phyloP scores from a whole-genome alignment of 2,113 vertebrate genomes.

The Channa maculata region DNA sequence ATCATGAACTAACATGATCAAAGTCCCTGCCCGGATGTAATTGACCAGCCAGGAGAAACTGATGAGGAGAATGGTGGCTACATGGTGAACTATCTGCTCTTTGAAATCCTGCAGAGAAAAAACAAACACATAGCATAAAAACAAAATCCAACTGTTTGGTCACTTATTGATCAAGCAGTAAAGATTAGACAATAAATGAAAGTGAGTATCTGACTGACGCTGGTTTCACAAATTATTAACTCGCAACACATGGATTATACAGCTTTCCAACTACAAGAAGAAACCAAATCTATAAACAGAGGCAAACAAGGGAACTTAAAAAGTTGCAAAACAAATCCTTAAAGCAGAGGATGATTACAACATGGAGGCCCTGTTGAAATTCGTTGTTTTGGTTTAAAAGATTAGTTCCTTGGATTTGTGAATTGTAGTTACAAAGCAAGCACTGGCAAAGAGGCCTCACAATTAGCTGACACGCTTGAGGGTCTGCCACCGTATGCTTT shows the following conservation, averaged over 20 bases:
- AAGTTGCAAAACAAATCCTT: conserved; percentile 19
- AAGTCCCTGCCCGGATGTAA: conserved; percentile 92
- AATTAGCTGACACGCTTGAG: conserved; percentile 11
- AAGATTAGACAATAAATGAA: conserved; percentile 51
- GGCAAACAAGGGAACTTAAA: neutral
- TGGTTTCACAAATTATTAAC: conserved; percentile 64
- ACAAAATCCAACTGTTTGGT: conserved; percentile 17
- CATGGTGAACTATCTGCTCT: conserved; percentile 94
- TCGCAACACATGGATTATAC: neutral
- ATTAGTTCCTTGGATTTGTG: conserved; percentile 28
- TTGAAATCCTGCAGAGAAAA: conserved; percentile 89
- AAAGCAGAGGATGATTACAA: conserved; percentile 12
- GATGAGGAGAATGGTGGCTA: conserved; percentile 92
- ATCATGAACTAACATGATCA: conserved; percentile 95
- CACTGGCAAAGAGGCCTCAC: neutral
- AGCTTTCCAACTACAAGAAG: neutral
- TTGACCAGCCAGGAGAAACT: conserved; percentile 96
- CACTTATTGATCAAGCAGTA: conserved; percentile 60
- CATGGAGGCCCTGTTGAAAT: conserved; percentile 13
- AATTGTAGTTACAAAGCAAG: conserved; percentile 29
- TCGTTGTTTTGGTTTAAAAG: conserved; percentile 34
- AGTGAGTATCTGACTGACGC: neutral
- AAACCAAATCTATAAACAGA: neutral
- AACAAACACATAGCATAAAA: conserved; percentile 1
- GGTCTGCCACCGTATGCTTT: conserved; percentile 5